Base-by-base conservation (phyloP, 1,140 invertebrate genomes). In the Apis cerana region DNA sequence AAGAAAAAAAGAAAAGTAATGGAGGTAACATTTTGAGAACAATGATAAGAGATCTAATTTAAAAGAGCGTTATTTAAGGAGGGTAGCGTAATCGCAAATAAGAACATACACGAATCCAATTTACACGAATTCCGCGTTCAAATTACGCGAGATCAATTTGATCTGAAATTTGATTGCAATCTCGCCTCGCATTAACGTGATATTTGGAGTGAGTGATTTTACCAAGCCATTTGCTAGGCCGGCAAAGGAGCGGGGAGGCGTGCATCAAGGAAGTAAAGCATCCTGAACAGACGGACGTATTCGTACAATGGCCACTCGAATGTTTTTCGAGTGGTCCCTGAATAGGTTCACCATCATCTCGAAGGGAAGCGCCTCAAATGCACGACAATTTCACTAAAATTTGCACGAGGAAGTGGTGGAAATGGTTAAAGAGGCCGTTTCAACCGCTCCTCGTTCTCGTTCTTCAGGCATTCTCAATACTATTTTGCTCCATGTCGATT, bases 321-420 rank as follows among this genome's bases (percentile, higher is more conserved):
- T 58, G 61, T 72, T 86, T 85, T 82, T 85, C 33, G 61, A 67
- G 61, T 62, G 75, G 5, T 21, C 23, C 9, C 74, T 65, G 59
- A 80, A 80, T 72, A 61, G 70, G 27, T 80, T 71, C 77, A 56
- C 61, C 54, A 48, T 50, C 82, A 72, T 83, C 82, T 83, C 82
- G 82, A 83, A 74, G 76, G 68, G 69, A 74, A 72, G 62, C 74
- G 68, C 56, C 61, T 72, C 19, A 56, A 83, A 70, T 79, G 76
- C 56, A 61, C 76, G 82, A 83, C 82, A 71, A 83, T 71, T 80
- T 71, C 59, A 43, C 77, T 83, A 83, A 83, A 83, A 83, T 83
- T 80, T 83, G 82, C 76, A 83, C 76, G 54, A 23, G 68, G 23
- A 72, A 79, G 75, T 58, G 61, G 75, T 58, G 61, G 69, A 83